phyloP scores from a whole-genome alignment of 2,888 invertebrate species.

The Polydrusus pterygomalis region DNA sequence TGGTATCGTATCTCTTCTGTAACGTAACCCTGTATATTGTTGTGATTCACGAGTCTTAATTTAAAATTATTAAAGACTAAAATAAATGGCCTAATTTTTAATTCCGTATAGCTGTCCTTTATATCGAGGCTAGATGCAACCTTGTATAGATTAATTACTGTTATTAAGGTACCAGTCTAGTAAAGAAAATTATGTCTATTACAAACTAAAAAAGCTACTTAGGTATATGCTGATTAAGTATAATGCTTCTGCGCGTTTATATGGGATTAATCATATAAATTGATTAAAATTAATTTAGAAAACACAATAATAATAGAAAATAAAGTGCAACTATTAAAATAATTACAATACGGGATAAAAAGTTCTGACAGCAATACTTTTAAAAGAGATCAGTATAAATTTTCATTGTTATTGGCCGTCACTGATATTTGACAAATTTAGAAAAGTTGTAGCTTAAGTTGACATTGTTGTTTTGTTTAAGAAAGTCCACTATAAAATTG shows the following conservation, averaged over 20 bases:
- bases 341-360: too few relatives aligned
- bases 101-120: slow-evolving; percentile 36
- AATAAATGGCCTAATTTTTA: slow-evolving; percentile 49
- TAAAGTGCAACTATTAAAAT: too few relatives aligned
- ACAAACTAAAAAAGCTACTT: background rate
- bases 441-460: too few relatives aligned
- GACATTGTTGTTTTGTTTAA: too few relatives aligned
- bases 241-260: too few relatives aligned
- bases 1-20: slow-evolving; percentile 19
- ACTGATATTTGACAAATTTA: too few relatives aligned
- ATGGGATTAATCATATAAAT: too few relatives aligned
- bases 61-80: slow-evolving; percentile 44
- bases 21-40: slow-evolving; percentile 45
- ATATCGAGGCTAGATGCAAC: slow-evolving; percentile 20
- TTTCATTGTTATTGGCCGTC: too few relatives aligned
- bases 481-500: too few relatives aligned
- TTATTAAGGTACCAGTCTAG: slow-evolving; percentile 2
- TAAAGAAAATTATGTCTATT: slow-evolving; percentile 8
- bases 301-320: too few relatives aligned
- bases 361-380: too few relatives aligned
- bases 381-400: too few relatives aligned
- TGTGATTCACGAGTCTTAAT: slow-evolving; percentile 44
- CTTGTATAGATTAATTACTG: slow-evolving; percentile 16
- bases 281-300: background rate
- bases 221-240: background rate